Evolutionary conservation across 1,140 invertebrate species (phyloP), one percentile per base, ranked within the genome.

Genomic region (Drosophila funebris): DNA sequence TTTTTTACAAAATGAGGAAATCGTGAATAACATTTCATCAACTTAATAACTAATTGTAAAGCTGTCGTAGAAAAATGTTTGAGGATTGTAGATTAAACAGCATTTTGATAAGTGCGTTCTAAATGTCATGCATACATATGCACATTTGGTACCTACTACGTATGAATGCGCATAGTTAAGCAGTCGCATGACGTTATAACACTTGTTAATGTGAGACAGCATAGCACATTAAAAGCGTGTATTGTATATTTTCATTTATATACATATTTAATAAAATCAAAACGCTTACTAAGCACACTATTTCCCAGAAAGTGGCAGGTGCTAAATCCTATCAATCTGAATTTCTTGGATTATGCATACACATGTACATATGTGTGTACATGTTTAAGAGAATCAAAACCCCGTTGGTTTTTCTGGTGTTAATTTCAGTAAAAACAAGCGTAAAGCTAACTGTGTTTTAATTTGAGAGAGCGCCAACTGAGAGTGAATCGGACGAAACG

Each of bases 391-490:
- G 13, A 31, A 31, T 54, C 24, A 22, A 54, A 54, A 24, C 16
- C 27, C 29, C 18, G 44, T 46, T 39, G 46, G 62, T 18, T 29
- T 33, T 62, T 63, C 14, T 57, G 50, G 79, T 77, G 79, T 82
- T 82, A 83, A 82, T 66, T 78, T 74, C 69, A 81, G 82, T 82
- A 64, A 82, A 74, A 83, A 72, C 76, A 80, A 71, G 63, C 75
- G 22, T 57, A 72, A 62, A 71, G 39, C 52, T 75, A 79, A 79
- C 77, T 80, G 77, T 73, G 70, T 13, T 57, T 58, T 14, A 57
- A 58, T 41, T 11, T 4, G 43, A 61, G 63, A 50, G 37, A 60
- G 53, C 36, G 39, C 18, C 41, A 56, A 61, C 13, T 7, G 57
- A 73, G 68, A 48, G 44, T 13, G 44, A 54, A 44, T 22, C 11